A percentile compares a stretch with the other conserved stretches of the same genome.
Evolutionary conservation across 2,113 vertebrate genomes (phyloP).

Genomic region (Albula glossodonta): DNA sequence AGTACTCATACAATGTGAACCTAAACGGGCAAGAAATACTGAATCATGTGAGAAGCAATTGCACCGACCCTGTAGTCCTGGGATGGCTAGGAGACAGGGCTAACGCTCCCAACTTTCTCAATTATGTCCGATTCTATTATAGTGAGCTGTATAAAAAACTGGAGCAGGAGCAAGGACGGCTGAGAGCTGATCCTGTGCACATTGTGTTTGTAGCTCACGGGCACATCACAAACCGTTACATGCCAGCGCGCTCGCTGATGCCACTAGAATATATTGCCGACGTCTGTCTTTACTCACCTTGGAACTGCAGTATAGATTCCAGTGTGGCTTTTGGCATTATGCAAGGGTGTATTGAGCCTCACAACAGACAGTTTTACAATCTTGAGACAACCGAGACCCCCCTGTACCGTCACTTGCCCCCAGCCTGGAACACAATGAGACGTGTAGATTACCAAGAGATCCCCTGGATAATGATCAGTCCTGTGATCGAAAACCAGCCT

Average conservation of each 20-base stretch:
- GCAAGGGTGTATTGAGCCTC: not conserved
- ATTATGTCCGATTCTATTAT: no score
- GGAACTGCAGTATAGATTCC: slow-evolving; percentile 8
- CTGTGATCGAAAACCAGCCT: not conserved
- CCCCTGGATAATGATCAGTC: not conserved
- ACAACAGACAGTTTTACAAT: not conserved
- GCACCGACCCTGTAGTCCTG: no score
- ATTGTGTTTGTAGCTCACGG: slow-evolving; percentile 19
- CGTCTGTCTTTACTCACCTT: slow-evolving; percentile 8
- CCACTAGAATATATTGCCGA: not conserved
- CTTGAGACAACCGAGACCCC: not conserved
- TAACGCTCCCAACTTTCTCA: no score
- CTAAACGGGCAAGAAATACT: no score
- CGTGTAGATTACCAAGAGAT: not conserved
- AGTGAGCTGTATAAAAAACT: no score
- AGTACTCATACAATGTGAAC: no score
- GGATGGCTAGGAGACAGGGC: no score
- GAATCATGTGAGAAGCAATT: no score
- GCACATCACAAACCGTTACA: not conserved
- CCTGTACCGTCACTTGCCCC: not conserved
- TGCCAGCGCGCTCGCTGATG: not conserved
- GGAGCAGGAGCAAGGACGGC: no score
- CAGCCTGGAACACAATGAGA: not conserved
- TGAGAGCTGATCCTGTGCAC: not conserved
- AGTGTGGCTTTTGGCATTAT: slow-evolving; percentile 9